Base-by-base conservation (phyloP, 2,113 vertebrate genomes). In the Microtus montanus region DNA sequence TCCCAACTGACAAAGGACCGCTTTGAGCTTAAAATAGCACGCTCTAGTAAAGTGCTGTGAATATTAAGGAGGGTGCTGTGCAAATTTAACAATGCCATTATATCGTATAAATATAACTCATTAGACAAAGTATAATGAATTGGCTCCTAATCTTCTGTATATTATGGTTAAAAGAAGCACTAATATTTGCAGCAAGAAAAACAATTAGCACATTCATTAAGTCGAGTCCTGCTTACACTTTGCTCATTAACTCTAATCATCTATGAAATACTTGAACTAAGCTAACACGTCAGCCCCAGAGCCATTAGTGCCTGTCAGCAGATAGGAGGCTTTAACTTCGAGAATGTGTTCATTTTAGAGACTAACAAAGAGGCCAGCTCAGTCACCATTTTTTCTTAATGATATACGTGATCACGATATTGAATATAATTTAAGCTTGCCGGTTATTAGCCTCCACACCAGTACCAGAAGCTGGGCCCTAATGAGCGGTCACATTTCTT, bases 191-290 rank as follows among this genome's bases (percentile, higher is more conserved):
- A 94, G 92, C 96, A 96, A 90, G 95, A 94, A 96, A 97, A 98
- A 97, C 96, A 96, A 97, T 98, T 96, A 97, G 90, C 96, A 96
- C 92, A 75, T 96, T 97, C 93, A 97, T 98, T 97, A 97, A 97
- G 93, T 88, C 92, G 88, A 92, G 96, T 94, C 96, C 96, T 97
- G 96, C 96, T 97, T 94, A 96, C 93, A 96, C 82, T 93, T 95
- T 75, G 93, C 95, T 95, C 94, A 94, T 97, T 98, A 97, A 93
- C 95, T 96, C 96, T 96, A 96, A 98, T 98, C 96, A 89, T 96
- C 95, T 96, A 93, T 96, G 97, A 97, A 97, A 96, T 79, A 88
- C 92, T 95, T 97, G 93, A 97, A 96, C 97, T 96, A 93, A 93
- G 92, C 94, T 97, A 93, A 95, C 94, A 90, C 84, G 87, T 75